Evolutionary conservation across 23 tunicate species (phyloP), one percentile per base, ranked within the genome.

Genomic region (Trididemnum nubilum): DNA sequence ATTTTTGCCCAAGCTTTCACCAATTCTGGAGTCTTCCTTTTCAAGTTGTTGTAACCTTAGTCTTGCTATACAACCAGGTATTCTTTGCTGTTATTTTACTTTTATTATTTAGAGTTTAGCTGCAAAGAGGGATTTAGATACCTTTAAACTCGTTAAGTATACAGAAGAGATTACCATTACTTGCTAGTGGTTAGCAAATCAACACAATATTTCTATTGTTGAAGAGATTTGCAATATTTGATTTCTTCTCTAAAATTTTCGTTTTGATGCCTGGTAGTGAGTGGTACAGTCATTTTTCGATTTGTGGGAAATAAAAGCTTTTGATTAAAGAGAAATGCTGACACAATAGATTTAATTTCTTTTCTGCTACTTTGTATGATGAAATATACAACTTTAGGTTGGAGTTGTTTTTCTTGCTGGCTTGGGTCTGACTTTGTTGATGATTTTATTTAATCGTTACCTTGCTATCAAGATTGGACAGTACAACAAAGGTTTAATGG

Each of bases 1-100:
- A 90, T 80, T 86, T 90, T 38, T 83, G 82, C 59, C 80, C 88
- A 3, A 95, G 95, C 86, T 95, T 95, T 72, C 99, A 95, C 59
- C 92, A 90, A 83, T 86, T 95, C 64, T 95, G 99, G 99, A 86
- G 99, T 82, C 71, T 95, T 22, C 99, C 99, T 9, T 82, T 89
- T 51, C 99, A 95, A 95, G 96, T 89, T 71, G 83, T 79, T 34
- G 80, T 86, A n/a, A 86, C 95, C 33, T 70, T 95, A 40, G 63
- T 72, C 59, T 79, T 95, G n/a, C 86, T 95, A 0, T 90, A 90
- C 50, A 33, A 36, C 15, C 99, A 95, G 87, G 93, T 92, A 67
- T 18, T 52, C 35, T 52, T 67, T 67, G n/a, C n/a, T n/a, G n/a
- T n/a, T n/a, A n/a, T n/a, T n/a, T n/a, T 49, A 49, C 12, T 49